phyloP scores from a whole-genome alignment of 2,797 vertebrate genomes.

The Cyprinodon diabolis region DNA sequence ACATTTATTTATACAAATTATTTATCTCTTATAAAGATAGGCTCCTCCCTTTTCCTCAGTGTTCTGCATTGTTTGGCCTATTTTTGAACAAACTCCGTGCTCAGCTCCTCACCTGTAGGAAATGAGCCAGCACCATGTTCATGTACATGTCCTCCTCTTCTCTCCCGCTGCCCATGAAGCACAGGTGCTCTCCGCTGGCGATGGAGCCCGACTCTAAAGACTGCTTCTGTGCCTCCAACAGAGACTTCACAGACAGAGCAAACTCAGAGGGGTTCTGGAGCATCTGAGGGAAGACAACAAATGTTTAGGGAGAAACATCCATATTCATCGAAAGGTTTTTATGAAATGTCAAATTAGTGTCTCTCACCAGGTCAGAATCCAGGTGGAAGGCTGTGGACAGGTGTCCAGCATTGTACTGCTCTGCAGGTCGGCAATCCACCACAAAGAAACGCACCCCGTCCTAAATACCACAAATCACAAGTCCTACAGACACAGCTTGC shows the following conservation, averaged over 20 bases:
- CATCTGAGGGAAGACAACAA: conserved; percentile 83
- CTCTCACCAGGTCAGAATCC: conserved; percentile 96
- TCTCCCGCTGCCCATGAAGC: conserved; percentile 98
- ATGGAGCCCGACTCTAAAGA: conserved; percentile 95
- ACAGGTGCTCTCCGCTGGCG: conserved; percentile 95
- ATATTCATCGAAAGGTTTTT: not conserved
- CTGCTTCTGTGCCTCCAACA: conserved; percentile 97
- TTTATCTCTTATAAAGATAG: no score
- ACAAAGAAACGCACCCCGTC: conserved; percentile 98
- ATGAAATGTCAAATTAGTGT: fast-evolving
- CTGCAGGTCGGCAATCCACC: conserved; percentile 97
- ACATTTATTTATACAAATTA: not conserved
- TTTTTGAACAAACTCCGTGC: no score
- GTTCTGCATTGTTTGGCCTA: no score
- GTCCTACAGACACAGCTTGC: not conserved
- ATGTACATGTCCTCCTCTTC: conserved; percentile 99
- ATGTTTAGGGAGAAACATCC: not conserved
- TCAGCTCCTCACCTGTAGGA: conserved; percentile 88
- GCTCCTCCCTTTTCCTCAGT: no score
- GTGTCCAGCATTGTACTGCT: conserved; percentile 98
- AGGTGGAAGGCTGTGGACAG: conserved; percentile 97
- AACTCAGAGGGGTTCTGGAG: conserved; percentile 98
- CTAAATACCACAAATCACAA: conserved; percentile 63
- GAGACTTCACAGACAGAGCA: conserved; percentile 95
- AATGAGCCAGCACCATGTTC: conserved; percentile 99